Evolutionary conservation across 1,140 invertebrate genomes (phyloP).

Genomic region (Stenopsyche tienmushanensis): DNA sequence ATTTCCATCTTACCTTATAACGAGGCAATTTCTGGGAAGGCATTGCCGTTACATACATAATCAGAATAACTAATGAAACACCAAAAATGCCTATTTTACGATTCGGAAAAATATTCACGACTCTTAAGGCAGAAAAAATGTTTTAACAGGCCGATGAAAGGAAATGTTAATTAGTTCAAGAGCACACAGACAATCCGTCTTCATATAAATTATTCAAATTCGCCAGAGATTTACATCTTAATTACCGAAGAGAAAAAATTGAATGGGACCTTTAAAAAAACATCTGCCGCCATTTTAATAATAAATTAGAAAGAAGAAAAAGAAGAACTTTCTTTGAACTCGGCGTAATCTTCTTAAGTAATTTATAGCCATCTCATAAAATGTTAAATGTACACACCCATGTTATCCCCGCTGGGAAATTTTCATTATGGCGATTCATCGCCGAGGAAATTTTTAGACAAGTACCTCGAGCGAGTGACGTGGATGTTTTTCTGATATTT

Average conservation of each 20-base stretch:
- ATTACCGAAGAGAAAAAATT: slow-evolving; percentile 17
- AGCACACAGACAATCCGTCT: slow-evolving; percentile 3
- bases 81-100: too few relatives aligned
- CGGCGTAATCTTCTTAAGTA: slow-evolving; percentile 15
- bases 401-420: slow-evolving; percentile 7
- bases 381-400: slow-evolving; percentile 16
- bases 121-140: too few relatives aligned
- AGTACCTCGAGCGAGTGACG: slow-evolving; percentile 2
- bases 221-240: slow-evolving; percentile 24
- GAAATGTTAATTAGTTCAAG: not conserved
- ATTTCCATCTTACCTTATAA: too few relatives aligned
- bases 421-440: slow-evolving; percentile 24
- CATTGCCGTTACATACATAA: too few relatives aligned
- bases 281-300: slow-evolving; percentile 17
- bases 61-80: too few relatives aligned
- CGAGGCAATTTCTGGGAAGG: too few relatives aligned
- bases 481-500: not conserved
- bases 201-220: slow-evolving; percentile 22
- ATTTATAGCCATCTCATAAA: slow-evolving; percentile 27
- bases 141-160: not conserved
- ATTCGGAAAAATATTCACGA: too few relatives aligned
- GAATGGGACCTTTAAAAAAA: slow-evolving; percentile 2
- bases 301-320: slow-evolving; percentile 8
- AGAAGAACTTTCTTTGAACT: slow-evolving; percentile 18
- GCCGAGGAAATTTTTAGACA: not conserved